Base-by-base conservation (phyloP, 2,888 invertebrate species). In the Piscicola geometra region DNA sequence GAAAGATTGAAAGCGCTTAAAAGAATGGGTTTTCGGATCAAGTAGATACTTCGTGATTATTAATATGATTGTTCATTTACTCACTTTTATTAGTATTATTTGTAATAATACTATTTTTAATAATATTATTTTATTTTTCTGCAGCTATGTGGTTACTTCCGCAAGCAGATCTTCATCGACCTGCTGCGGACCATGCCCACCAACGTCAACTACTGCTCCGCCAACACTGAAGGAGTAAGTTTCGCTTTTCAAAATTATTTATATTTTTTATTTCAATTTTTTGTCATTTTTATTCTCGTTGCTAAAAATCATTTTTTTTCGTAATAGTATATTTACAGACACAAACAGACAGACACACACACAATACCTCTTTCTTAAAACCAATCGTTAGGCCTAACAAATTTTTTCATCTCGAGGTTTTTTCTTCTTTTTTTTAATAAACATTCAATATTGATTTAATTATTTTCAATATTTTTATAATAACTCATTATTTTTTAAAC, bases 111-210 rank as follows among this genome's bases (percentile, higher is more conserved):
- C 21, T 64, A 28, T 64, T 64, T 30, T 64, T 41, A 9, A 9
- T 41, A 5, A 41, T 41, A 41, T 41, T 41, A 5, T 41, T 41
- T 41, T 41, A 9, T 9, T 41, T 41, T 41, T 9, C 15, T 41
- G 41, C 80, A 88, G 87, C 81, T 84, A 79, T 85, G 86, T n/a
- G 82, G 84, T 12, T 82, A 83, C 28, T 86, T 88, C 80, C 83
- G 86, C 78, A 87, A 88, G 80, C 88, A 88, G 82, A 87, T 88
- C 71, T 85, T 85, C 36, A 82, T 88, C 60, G 88, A 88, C 80
- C 81, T 88, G 28, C 83, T 88, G 81, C 80, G 88, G 75, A 88
- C 88, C 0, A 87, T 88, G 87, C 88, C 88, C 0, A 83, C 82
- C 74, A 88, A 88, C 80, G 83, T 87, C 56, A 87, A 87, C 79